phyloP scores from a whole-genome alignment of 1,140 invertebrate genomes.

The Wasmannia auropunctata region DNA sequence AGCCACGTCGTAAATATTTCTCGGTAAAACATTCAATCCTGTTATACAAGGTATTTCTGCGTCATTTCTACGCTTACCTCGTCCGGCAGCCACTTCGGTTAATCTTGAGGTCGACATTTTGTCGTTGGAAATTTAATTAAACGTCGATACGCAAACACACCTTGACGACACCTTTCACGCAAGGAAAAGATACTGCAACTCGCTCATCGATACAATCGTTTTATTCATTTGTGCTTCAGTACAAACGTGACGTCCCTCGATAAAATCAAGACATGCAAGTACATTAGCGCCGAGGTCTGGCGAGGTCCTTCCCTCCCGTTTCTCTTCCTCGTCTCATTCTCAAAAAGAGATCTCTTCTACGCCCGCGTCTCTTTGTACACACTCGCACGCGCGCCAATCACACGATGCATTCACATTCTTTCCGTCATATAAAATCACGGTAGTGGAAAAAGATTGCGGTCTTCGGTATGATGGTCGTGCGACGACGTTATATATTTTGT shows the following conservation, averaged over 20 bases:
- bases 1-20: not conserved
- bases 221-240: constrained; percentile 74
- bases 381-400: constrained; percentile 47
- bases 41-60: not conserved
- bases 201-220: constrained; percentile 64
- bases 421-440: constrained; percentile 72
- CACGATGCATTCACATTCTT: constrained; percentile 46
- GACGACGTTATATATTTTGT: constrained; percentile 46
- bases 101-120: not conserved
- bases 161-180: not conserved
- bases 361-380: not conserved
- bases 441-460: constrained; percentile 69
- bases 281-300: constrained; percentile 30
- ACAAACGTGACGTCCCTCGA: constrained; percentile 66
- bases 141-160: not conserved
- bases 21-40: not conserved
- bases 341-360: not conserved
- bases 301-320: not conserved
- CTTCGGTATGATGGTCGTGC: constrained; percentile 45
- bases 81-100: not conserved
- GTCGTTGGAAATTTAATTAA: not conserved
- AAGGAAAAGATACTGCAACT: not conserved
- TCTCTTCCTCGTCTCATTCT: not conserved
- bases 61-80: not conserved
- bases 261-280: constrained; percentile 58